Evolutionary conservation across 2,113 vertebrate genomes (phyloP).

Genomic region (Hyaena hyaena): DNA sequence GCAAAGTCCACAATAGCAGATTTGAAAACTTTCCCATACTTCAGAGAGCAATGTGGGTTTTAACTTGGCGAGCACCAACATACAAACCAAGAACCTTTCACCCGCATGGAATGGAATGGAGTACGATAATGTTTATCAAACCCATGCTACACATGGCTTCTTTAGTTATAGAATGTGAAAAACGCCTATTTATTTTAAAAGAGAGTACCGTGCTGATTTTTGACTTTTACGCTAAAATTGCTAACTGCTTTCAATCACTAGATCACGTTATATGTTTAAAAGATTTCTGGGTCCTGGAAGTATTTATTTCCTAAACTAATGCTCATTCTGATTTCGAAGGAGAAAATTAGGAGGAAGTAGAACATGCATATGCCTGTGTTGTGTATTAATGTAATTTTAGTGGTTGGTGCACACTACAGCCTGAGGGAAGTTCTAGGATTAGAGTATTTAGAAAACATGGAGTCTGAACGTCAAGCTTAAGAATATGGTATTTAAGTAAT

Average conservation of each 20-base stretch:
- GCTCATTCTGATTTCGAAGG: neutral
- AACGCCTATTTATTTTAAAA: neutral
- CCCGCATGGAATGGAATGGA: neutral
- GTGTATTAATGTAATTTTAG: neutral
- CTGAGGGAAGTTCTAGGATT: neutral
- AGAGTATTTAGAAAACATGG: neutral
- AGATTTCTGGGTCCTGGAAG: neutral
- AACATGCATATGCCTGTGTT: neutral
- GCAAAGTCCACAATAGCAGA: neutral
- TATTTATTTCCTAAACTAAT: neutral
- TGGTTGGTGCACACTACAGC: neutral
- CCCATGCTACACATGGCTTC: neutral
- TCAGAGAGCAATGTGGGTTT: neutral
- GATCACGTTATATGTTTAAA: neutral
- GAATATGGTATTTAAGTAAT: neutral
- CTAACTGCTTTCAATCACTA: constrained; percentile 8
- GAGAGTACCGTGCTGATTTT: neutral
- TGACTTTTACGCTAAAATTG: neutral
- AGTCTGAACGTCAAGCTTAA: neutral
- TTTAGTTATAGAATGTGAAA: neutral
- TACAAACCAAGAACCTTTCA: neutral
- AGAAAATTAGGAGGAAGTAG: neutral
- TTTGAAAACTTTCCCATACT: neutral
- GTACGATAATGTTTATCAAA: neutral
- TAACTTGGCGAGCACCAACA: neutral